A percentile compares a stretch with the other conserved stretches of the same genome.
These are phyloP conservation scores for Escarpia spicata DNA, from an alignment of 2,888 invertebrate genomes.

Conservation along the genomic window DNA sequence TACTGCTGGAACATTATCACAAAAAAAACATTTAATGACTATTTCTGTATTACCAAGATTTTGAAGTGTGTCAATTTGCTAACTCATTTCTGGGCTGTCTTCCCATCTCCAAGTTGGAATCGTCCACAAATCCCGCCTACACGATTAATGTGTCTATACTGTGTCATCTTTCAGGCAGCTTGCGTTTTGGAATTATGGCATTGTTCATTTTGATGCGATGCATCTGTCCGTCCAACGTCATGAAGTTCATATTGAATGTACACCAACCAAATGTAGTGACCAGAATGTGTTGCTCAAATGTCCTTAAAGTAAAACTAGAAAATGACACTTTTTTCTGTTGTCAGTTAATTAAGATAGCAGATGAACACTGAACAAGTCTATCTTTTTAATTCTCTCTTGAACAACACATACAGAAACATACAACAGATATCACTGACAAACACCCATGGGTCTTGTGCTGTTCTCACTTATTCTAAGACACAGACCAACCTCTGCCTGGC, in stretches of 20 bases:
- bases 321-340: neutral
- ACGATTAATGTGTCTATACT: neutral
- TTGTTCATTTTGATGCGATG: neutral
- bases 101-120: neutral
- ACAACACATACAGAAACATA: slow-evolving; percentile 13
- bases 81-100: neutral
- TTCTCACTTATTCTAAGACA: neutral
- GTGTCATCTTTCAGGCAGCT: neutral
- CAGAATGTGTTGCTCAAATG: too few relatives aligned
- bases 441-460: neutral
- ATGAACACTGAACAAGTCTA: slow-evolving; percentile 9
- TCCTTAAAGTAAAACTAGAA: too few relatives aligned
- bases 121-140: neutral
- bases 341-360: neutral
- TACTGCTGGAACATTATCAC: neutral
- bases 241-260: neutral
- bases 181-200: neutral
- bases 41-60: neutral
- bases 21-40: neutral
- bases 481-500: neutral
- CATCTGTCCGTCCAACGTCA: neutral
- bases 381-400: slow-evolving; percentile 7
- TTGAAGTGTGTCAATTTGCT: neutral
- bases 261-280: neutral
- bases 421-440: neutral